A percentile compares a stretch with the other conserved stretches of the same genome.
Conservation (phyloP, 2,888 invertebrate species). For the Molorchus minor region DNA sequence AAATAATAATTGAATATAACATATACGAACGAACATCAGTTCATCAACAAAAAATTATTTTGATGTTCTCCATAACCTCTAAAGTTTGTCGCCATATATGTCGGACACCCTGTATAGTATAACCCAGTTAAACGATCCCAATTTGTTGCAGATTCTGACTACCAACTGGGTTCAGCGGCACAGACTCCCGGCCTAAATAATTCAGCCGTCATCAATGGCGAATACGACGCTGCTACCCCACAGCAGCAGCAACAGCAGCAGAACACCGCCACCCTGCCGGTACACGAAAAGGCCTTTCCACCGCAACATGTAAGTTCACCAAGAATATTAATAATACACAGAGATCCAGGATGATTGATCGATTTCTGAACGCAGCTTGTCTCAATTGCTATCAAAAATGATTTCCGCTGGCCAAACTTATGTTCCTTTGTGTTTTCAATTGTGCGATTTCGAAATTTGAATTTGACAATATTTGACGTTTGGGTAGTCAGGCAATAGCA, state of each 20-base stretch:
- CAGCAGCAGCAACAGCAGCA: slow-evolving; percentile 36
- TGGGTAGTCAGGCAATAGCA: too few species aligned
- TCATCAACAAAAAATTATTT: not conserved
- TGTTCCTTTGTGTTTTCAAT: too few species aligned
- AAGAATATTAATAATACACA: too few species aligned
- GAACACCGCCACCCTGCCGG: slow-evolving; percentile 55
- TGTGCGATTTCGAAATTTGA: too few species aligned
- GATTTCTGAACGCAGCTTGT: too few species aligned
- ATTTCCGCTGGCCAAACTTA: too few species aligned
- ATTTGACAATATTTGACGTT: too few species aligned
- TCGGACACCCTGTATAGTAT: too few species aligned
- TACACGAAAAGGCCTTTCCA: slow-evolving; percentile 58
- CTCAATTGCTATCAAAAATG: too few species aligned
- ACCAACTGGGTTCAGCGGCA: slow-evolving; percentile 75
- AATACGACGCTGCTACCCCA: slow-evolving; percentile 53
- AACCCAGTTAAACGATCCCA: slow-evolving; percentile 1
- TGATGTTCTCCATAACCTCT: too few species aligned
- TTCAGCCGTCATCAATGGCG: slow-evolving; percentile 55
- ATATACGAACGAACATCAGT: not conserved
- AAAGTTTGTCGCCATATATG: too few species aligned
- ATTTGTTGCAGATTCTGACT: slow-evolving; percentile 71
- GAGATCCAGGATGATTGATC: too few species aligned
- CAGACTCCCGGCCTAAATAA: slow-evolving; percentile 70
- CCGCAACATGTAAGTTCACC: slow-evolving; percentile 61
- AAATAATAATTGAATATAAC: not conserved